Base-by-base conservation (phyloP, 2,113 vertebrate species). In the Genyomyrus donnyi region DNA sequence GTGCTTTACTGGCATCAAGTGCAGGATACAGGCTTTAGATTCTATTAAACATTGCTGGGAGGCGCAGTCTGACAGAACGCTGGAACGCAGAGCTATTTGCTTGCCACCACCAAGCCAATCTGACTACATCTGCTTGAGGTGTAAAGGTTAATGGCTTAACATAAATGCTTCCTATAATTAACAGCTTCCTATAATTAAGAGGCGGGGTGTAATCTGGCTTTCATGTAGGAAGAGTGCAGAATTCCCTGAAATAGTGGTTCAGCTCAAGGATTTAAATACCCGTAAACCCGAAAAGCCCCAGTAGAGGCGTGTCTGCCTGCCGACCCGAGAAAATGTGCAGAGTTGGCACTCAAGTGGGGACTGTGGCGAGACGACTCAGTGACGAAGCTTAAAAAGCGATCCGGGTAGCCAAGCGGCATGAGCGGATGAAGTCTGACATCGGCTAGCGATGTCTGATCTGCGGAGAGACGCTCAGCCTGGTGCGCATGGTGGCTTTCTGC, bases 121-220 rank as follows among this genome's bases (percentile, higher is more conserved):
- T 31, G 8, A 74, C 19, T 48, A 19, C 56, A 46, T 74, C 45
- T 70, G 58, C 62, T 49, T 74, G 45, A 48, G 42, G 62, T 48
- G 17, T 70, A 58, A 88, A 70, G 88, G 58, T 88, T 88, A 88
- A 88, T 88, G 88, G 27, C 42, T 62, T n/a, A 48, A 74, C 24
- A 58, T 21, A 39, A 42, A 88, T 46, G 62, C 58, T 48, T 70
- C 62, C 88, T 21, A 48, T 74, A 58, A 88, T 88, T 56, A 39
- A 42, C 50, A 88, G 52, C 31, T 58, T 88, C 87, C 87, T 45
- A 39, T 88, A 88, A 48, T 70, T 88, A 88, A 7, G 88, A 48
- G 56, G 58, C 58, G 58, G 42, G 45, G 58, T 39, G 58, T 88
- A 70, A 88, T 42, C 88, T 48, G 21, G 56, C 27, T 66, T 24